Evolutionary conservation across 2,888 invertebrate species (phyloP), one percentile per base, ranked within the genome.

Genomic region (Pseudococcus viburni): DNA sequence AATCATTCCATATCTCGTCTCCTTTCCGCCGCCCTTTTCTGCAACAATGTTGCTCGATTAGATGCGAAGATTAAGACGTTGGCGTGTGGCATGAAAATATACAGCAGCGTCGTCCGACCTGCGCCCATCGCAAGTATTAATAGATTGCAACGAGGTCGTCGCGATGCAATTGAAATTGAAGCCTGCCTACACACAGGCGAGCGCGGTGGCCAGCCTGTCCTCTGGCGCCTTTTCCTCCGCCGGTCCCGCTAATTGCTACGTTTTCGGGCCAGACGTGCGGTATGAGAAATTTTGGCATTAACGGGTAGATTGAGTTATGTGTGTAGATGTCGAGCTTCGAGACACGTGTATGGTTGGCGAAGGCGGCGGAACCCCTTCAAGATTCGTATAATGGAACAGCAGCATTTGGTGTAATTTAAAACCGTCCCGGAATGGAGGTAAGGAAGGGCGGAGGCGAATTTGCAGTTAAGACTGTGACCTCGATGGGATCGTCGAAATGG

Each of bases 71-170:
- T 55, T 55, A 55, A n/a, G 55, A n/a, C 55, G 55, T 55, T n/a
- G 55, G 55, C 55, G 55, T 55, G n/a, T 55, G 55, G n/a, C n/a
- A n/a, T 12, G 26, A 26, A 68, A 26, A 68, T 11, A 12, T 26
- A 68, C 22, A 9, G 11, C 22, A 68, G 68, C 68, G 68, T 26
- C 68, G 15, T 15, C 48, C 15, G 55, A 55, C n/a, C 55, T n/a
- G 55, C 73, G 33, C 73, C 33, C 26, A 33, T 33, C 33, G 9
- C 17, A 33, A 15, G 73, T 73, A 73, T 73, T 73, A 39, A 73
- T 73, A 73, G 73, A 73, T 73, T 73, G 73, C 73, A 73, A 73
- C 73, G 73, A 73, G 73, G 73, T 73, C 73, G 73, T 73, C 33
- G 73, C 73, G 73, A 73, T 73, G 73, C 73, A 73, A 73, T 73